A percentile compares a stretch with the other conserved stretches of the same genome.
phyloP scores from a whole-genome alignment of 2,888 invertebrate genomes.

The Corbicula japonica region DNA sequence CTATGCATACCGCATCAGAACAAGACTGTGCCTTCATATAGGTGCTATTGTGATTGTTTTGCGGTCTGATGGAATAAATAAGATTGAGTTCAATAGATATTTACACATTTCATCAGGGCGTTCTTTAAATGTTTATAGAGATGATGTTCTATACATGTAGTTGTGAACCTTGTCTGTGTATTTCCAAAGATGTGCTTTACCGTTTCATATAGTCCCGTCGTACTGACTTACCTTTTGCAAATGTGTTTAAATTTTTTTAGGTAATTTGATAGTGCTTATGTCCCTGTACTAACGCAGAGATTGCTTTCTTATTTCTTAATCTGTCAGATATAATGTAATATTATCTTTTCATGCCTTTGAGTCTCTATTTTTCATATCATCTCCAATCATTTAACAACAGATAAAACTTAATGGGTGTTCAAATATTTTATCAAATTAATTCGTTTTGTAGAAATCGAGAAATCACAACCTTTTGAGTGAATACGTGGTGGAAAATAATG shows the following conservation, averaged over 20 bases:
- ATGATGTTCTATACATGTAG: too few species aligned
- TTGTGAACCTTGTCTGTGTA: too few species aligned
- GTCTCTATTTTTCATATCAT: constrained; percentile 16
- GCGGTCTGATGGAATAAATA: too few species aligned
- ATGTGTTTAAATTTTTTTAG: constrained; percentile 15
- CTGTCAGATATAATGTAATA: constrained; percentile 18
- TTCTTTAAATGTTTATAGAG: too few species aligned
- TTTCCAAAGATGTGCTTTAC: too few species aligned
- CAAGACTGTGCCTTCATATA: too few species aligned
- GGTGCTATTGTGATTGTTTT: too few species aligned
- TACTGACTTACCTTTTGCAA: constrained; percentile 20
- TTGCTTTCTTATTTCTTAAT: constrained; percentile 29
- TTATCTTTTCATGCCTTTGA: background rate
- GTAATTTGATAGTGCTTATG: constrained; percentile 28
- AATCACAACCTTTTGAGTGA: constrained; percentile 18
- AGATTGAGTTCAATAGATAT: too few species aligned
- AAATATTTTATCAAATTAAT: constrained; percentile 50
- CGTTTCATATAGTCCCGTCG: too few species aligned
- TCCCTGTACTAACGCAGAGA: background rate
- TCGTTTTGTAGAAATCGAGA: constrained; percentile 24
- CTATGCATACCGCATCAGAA: too few species aligned
- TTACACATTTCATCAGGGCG: too few species aligned
- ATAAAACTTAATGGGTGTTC: constrained; percentile 25
- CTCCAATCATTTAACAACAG: constrained; percentile 16
- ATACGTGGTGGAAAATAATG: constrained; percentile 26